phyloP scores from a whole-genome alignment of 2,113 vertebrate species.

The Antigone vipio region DNA sequence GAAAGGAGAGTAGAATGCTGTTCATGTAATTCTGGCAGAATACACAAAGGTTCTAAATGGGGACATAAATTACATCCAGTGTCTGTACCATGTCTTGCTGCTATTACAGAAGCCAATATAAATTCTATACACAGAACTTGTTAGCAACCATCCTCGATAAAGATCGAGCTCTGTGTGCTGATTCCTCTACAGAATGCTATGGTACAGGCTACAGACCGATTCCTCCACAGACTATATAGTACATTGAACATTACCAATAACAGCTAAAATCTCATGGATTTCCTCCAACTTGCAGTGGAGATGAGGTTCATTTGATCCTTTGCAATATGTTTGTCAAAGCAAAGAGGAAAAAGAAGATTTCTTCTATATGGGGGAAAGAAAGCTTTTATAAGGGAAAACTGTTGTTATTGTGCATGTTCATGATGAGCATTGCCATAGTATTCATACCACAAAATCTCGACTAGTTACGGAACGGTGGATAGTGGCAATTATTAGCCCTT shows the following conservation, averaged over 20 bases:
- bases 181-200: neutral
- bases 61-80: slow-evolving; percentile 41
- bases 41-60: slow-evolving; percentile 37
- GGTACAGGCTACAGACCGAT: neutral
- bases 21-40: slow-evolving; percentile 38
- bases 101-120: slow-evolving; percentile 57
- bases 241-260: neutral
- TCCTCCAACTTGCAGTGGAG: neutral
- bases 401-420: neutral
- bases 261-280: neutral
- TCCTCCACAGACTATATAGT: neutral
- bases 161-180: neutral
- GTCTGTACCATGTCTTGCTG: slow-evolving; percentile 18
- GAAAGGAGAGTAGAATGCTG: slow-evolving; percentile 18
- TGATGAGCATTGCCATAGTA: neutral
- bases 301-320: neutral
- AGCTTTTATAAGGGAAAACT: neutral
- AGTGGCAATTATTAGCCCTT: neutral
- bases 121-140: slow-evolving; percentile 37
- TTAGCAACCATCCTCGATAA: slow-evolving; percentile 21
- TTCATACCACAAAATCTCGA: neutral
- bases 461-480: neutral
- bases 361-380: neutral
- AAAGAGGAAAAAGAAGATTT: neutral
- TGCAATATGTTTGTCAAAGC: neutral